Percentiles rank a stretch among this genome's conserved stretches.
Evolutionary conservation across 2,797 vertebrate species (phyloP).

Genomic region (Glossophaga mutica): DNA sequence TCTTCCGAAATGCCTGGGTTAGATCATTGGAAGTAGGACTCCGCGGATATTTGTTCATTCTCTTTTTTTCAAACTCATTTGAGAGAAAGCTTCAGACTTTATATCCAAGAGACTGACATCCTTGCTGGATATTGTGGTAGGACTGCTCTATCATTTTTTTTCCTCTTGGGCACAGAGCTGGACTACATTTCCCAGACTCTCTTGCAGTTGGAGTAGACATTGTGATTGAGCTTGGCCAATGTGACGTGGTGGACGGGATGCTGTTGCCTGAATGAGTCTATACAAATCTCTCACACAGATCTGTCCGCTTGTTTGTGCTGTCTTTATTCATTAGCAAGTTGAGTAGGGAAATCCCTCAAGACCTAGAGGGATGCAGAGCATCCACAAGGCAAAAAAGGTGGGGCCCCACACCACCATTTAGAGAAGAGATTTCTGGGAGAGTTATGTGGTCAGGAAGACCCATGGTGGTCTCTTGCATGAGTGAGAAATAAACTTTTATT

Average conservation of each 20-base stretch:
- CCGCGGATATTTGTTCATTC: not conserved
- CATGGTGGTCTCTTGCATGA: not conserved
- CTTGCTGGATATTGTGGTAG: not conserved
- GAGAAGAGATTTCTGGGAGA: not conserved
- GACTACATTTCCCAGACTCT: not conserved
- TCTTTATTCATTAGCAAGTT: not conserved
- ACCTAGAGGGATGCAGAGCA: not conserved
- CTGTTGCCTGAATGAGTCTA: not conserved
- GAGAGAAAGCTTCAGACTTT: not conserved
- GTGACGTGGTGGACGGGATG: not conserved
- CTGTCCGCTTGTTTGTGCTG: not conserved
- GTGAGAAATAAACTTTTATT: not conserved
- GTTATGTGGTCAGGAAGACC: not conserved
- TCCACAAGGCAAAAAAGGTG: not conserved
- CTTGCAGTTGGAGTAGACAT: not conserved
- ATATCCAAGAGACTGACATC: not conserved
- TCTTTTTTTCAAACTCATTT: not conserved
- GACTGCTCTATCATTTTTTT: too few species aligned
- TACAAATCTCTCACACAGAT: not conserved
- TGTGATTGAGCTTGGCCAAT: not conserved
- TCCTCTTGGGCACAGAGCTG: not conserved
- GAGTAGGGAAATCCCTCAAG: not conserved
- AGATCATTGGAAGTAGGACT: not conserved
- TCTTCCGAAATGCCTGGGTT: not conserved
- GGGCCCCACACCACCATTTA: fast-evolving